phyloP scores from a whole-genome alignment of 2,797 vertebrate genomes.

The Melanotaenia maccullochi region DNA sequence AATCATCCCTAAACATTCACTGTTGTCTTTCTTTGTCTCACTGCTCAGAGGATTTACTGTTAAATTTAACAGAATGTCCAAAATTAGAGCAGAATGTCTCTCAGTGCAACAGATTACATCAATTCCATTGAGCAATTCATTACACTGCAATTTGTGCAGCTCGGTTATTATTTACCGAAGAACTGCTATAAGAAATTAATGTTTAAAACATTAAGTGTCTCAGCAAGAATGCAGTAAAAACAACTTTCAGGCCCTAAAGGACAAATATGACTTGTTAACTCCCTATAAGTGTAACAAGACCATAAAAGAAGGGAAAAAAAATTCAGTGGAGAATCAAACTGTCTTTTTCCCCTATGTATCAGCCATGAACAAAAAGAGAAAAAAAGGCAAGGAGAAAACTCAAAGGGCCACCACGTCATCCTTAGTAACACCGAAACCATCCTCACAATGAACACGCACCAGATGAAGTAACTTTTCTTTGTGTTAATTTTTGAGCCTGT shows the following conservation, averaged over 20 bases:
- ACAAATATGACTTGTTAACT: neutral
- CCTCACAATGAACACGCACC: neutral
- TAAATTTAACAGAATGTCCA: neutral
- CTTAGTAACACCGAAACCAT: neutral
- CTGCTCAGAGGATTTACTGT: conserved; percentile 6
- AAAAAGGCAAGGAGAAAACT: neutral
- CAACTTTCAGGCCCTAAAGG: neutral
- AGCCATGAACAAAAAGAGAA: neutral
- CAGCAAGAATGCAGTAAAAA: neutral
- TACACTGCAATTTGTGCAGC: neutral
- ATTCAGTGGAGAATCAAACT: neutral
- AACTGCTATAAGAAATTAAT: neutral
- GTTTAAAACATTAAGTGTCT: neutral
- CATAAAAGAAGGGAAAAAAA: neutral
- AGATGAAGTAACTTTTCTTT: neutral
- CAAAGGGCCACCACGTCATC: neutral
- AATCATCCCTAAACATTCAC: conserved; percentile 33
- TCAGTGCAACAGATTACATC: conserved; percentile 6
- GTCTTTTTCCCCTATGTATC: neutral
- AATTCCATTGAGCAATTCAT: neutral
- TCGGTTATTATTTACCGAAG: neutral
- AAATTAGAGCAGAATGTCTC: conserved; percentile 2
- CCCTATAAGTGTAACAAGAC: neutral
- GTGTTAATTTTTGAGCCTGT: neutral
- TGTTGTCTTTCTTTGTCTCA: conserved; percentile 13